Evolutionary conservation across 2,113 vertebrate genomes (phyloP).

Genomic region (Bubo blakistoni): DNA sequence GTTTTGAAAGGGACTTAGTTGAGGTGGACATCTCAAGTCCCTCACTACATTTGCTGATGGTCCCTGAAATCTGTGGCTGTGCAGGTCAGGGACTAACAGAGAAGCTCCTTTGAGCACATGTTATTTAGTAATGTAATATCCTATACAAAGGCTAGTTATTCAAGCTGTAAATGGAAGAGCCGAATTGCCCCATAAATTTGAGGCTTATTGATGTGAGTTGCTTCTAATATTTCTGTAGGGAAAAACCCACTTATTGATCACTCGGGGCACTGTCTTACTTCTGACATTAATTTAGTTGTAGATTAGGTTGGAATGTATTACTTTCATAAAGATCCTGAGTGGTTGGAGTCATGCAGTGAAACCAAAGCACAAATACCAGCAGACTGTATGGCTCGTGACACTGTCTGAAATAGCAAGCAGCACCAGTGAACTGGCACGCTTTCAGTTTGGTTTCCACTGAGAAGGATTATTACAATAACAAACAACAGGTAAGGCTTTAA

Average conservation of each 20-base stretch:
- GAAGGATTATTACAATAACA: conserved; percentile 26
- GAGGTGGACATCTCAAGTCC: not conserved
- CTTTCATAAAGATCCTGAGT: conserved; percentile 58
- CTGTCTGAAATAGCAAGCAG: conserved; percentile 43
- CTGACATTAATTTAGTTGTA: conserved; percentile 59
- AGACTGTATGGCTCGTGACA: conserved; percentile 3
- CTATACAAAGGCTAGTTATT: conserved; percentile 44
- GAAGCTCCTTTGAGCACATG: not conserved
- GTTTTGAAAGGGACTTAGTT: not conserved
- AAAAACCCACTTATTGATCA: conserved; percentile 58
- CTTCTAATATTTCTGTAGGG: conserved; percentile 54
- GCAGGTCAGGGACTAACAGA: not conserved
- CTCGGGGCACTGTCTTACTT: conserved; percentile 36
- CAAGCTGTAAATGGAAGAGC: conserved; percentile 54
- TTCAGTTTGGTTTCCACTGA: conserved; percentile 18
- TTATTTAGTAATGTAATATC: conserved; percentile 65
- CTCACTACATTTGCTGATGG: not conserved
- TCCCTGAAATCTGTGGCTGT: not conserved
- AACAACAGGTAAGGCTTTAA: conserved; percentile 36
- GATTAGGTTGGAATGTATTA: conserved; percentile 54
- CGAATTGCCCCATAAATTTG: conserved; percentile 54
- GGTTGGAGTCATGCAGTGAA: conserved; percentile 50
- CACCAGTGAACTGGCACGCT: conserved; percentile 11
- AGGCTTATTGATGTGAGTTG: conserved; percentile 55
- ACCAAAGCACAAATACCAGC: conserved; percentile 32